Percentiles rank a stretch among this genome's conserved stretches.
Conservation (phyloP, 1,140 invertebrate species). For the Camponotus vicinus region DNA sequence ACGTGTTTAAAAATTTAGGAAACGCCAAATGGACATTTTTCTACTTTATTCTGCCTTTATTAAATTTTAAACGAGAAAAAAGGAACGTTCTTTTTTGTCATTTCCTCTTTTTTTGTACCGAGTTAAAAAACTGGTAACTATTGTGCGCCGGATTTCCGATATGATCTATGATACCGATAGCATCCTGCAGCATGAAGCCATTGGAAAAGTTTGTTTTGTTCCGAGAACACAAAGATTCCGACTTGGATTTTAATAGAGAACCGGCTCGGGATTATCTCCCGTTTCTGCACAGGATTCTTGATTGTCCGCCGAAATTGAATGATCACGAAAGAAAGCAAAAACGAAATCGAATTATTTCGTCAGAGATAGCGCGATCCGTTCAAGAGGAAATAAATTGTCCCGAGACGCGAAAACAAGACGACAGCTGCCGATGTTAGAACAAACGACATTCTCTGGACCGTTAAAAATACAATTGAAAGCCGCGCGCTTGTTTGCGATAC, state of each 20-base stretch:
- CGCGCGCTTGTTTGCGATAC: background rate
- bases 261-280: conserved; percentile 64
- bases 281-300: conserved; percentile 58
- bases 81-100: background rate
- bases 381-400: conserved; percentile 42
- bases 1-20: background rate
- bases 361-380: conserved; percentile 22
- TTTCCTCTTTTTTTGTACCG: background rate
- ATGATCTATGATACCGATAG: conserved; percentile 41
- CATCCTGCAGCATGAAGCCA: conserved; percentile 49
- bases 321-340: conserved; percentile 60
- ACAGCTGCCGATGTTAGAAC: background rate
- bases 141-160: background rate
- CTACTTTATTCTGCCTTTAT: background rate
- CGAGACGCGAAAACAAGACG: conserved; percentile 33
- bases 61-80: conserved; percentile 1
- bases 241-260: conserved; percentile 73
- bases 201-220: conserved; percentile 68
- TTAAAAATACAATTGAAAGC: conserved; percentile 28
- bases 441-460: background rate
- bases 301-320: conserved; percentile 72
- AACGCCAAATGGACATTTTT: too few relatives aligned
- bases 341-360: conserved; percentile 60
- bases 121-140: conserved; percentile 25
- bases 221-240: conserved; percentile 57